Percentiles rank a stretch among this genome's conserved stretches.
Evolutionary conservation across 64 coral and sea anemone genomes (phyloP).

Genomic region (Stichodactyla mertensii): DNA sequence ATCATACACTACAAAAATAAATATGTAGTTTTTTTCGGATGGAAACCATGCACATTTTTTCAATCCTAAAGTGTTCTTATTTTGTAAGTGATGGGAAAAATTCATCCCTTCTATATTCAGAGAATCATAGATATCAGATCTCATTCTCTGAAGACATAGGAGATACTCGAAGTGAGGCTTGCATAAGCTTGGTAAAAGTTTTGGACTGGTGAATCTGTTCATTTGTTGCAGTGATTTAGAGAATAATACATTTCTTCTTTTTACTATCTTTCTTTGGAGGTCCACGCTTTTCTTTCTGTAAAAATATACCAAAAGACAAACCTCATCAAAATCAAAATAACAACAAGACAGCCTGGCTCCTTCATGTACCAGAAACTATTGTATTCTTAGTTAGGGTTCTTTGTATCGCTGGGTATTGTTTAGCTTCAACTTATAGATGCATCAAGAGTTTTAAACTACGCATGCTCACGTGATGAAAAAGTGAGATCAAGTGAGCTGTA

Average conservation of each 20-base stretch:
- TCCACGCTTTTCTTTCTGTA: conserved; percentile 64
- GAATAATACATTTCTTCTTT: conserved; percentile 71
- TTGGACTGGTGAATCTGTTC: conserved; percentile 9
- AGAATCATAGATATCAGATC: background rate
- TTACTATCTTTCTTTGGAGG: conserved; percentile 46
- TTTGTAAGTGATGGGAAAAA: background rate
- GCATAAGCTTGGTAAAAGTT: conserved; percentile 14
- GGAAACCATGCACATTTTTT: conserved; percentile 5
- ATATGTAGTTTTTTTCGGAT: conserved; percentile 13
- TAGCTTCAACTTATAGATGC: too few species aligned
- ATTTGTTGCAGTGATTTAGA: conserved; percentile 13
- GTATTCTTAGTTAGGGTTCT: too few species aligned
- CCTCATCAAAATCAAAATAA: background rate
- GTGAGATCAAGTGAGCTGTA: too few species aligned
- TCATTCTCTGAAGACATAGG: conserved; percentile 1
- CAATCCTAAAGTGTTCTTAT: background rate
- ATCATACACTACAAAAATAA: conserved; percentile 20
- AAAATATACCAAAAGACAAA: conserved; percentile 27
- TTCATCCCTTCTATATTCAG: background rate
- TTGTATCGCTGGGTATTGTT: too few species aligned
- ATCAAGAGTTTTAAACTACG: too few species aligned
- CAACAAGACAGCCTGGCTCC: background rate
- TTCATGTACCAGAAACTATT: too few species aligned
- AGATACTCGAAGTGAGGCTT: background rate
- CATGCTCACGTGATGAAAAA: too few species aligned